phyloP scores from a whole-genome alignment of 2,113 vertebrate genomes.

The Macquaria ambigua region DNA sequence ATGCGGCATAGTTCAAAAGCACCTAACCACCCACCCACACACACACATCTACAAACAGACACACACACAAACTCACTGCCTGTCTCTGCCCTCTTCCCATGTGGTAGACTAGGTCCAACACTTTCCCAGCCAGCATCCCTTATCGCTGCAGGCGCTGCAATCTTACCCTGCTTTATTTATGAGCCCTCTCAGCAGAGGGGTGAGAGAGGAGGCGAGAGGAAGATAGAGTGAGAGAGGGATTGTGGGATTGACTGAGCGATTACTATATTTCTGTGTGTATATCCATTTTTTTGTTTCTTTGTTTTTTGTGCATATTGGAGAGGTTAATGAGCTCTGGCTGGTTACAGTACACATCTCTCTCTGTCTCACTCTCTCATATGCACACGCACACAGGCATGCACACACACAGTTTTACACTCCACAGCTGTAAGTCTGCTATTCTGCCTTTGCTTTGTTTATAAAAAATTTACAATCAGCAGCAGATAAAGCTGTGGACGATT shows the following conservation, averaged over 20 bases:
- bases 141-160: slow-evolving; percentile 66
- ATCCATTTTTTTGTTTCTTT: slow-evolving; percentile 22
- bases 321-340: slow-evolving; percentile 53
- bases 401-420: neutral
- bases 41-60: neutral
- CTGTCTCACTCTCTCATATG: neutral
- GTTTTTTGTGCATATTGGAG: slow-evolving; percentile 23
- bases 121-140: slow-evolving; percentile 55
- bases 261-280: slow-evolving; percentile 32
- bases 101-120: slow-evolving; percentile 47
- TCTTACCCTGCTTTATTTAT: slow-evolving; percentile 72
- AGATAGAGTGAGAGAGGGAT: slow-evolving; percentile 5
- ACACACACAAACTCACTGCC: neutral
- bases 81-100: slow-evolving; percentile 40
- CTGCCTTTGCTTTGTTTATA: slow-evolving; percentile 7
- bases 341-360: slow-evolving; percentile 20
- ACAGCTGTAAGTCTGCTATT: slow-evolving; percentile 18
- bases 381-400: neutral
- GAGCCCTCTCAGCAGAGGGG: slow-evolving; percentile 52
- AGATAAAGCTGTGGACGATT: neutral
- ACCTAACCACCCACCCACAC: neutral
- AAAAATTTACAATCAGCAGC: slow-evolving; percentile 16
- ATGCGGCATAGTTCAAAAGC: neutral
- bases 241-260: slow-evolving; percentile 41
- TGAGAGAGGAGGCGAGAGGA: neutral